Percentiles rank a stretch among this genome's conserved stretches.
phyloP scores from a whole-genome alignment of 2,888 invertebrate genomes.

The Harpalus rubripes region DNA sequence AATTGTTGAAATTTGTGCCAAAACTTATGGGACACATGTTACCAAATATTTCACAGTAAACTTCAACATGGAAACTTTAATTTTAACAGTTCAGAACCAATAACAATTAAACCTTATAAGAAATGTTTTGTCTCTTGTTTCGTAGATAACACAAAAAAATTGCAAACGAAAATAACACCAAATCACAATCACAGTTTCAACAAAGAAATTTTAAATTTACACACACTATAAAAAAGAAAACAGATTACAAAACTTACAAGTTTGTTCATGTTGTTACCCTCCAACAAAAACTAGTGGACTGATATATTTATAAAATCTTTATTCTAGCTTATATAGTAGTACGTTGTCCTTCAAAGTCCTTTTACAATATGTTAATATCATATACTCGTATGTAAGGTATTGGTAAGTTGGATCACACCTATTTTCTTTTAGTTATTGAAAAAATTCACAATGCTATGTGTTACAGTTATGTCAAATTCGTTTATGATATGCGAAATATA shows the following conservation, averaged over 20 bases:
- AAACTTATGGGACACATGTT: too few species aligned
- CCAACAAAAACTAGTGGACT: conserved; percentile 22
- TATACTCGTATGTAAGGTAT: neutral
- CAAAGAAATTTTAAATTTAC: neutral
- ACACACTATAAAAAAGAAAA: neutral
- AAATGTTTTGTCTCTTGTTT: too few species aligned
- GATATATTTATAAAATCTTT: conserved; percentile 4
- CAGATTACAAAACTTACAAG: conserved; percentile 9
- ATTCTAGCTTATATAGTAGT: conserved; percentile 14
- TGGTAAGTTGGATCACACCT: neutral
- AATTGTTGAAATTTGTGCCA: too few species aligned
- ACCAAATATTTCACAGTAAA: too few species aligned
- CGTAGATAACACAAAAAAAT: too few species aligned
- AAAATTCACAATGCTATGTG: neutral
- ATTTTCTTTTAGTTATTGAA: neutral
- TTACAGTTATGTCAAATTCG: neutral
- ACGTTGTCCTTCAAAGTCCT: conserved; percentile 7
- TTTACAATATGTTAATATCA: conserved; percentile 14
- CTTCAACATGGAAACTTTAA: too few species aligned
- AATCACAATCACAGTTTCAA: neutral
- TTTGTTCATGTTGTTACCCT: conserved; percentile 28
- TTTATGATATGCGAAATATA: neutral
- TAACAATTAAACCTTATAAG: too few species aligned
- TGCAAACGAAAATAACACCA: too few species aligned
- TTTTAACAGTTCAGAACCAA: too few species aligned